Evolutionary conservation across 1,140 invertebrate genomes (phyloP), one percentile per base, ranked within the genome.

Genomic region (Eciton burchellii): DNA sequence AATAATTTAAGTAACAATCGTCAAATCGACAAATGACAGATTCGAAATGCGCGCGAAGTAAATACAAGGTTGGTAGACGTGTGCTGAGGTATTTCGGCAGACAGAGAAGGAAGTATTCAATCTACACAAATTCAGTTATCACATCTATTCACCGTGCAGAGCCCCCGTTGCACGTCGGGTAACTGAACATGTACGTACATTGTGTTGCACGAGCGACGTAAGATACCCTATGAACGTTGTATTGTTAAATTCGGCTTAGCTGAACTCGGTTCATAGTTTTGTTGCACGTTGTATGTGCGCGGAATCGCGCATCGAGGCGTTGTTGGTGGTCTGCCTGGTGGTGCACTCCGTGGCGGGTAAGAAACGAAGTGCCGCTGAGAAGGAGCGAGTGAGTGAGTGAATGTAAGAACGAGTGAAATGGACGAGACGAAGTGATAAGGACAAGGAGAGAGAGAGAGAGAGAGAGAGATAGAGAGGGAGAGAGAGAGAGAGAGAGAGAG

Each of bases 111-210:
- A 89, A 87, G 88, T 83, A 86, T 86, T 84, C 72, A 82, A 87
- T 86, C 56, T 73, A 56, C 5, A 89, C 84, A 83, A 82, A 81
- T 85, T 83, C 84, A 85, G 86, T 43, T 71, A 85, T 88, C 85
- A 41, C 72, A 84, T 85, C 41, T 41, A 82, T 83, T 84, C 79
- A 89, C 82, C 84, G 86, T 87, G 84, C 82, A 79, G 81, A 83
- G 81, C 89, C 90, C 35, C 90, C 90, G 89, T 91, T 92, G 90
- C 90, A 91, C 85, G 90, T 91, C 90, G 91, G 91, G 88, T 90
- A 90, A 90, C 83, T 66, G 84, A 91, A 90, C 71, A 92, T 92
- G 89, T 91, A 91, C 88, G 89, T 91, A 89, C 81, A 86, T 87
- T 81, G 63, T 89, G 24, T 79, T 65, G 43, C 26, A 82, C 62